These are phyloP conservation scores for Osmerus eperlanus DNA, from an alignment of 2,113 vertebrate species.

Conservation along the genomic window DNA sequence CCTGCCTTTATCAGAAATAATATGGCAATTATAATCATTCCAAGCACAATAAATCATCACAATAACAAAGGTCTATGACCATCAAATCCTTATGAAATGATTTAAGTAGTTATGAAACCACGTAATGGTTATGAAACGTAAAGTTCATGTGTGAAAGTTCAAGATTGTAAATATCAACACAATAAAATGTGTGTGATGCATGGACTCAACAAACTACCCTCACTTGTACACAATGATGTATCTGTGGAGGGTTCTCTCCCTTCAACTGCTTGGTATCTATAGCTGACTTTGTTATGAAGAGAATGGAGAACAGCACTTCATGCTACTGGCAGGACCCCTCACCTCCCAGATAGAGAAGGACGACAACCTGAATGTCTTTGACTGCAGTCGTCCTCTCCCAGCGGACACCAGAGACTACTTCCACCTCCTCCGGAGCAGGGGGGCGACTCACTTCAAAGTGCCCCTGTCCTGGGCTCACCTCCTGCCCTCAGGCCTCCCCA, in stretches of 20 bases:
- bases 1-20: neutral
- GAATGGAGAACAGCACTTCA: slow-evolving; percentile 49
- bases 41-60: neutral
- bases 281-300: slow-evolving; percentile 31
- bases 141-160: neutral
- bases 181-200: neutral
- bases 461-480: slow-evolving; percentile 74
- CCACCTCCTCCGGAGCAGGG: slow-evolving; percentile 49
- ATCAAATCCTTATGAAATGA: too few species aligned
- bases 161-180: neutral
- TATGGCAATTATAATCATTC: neutral
- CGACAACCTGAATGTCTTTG: neutral
- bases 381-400: slow-evolving; percentile 62
- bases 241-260: slow-evolving; percentile 27
- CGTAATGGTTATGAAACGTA: neutral
- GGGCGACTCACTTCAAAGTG: slow-evolving; percentile 82
- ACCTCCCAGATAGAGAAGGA: slow-evolving; percentile 21
- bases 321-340: slow-evolving; percentile 78
- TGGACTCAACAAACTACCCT: neutral
- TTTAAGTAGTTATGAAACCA: too few species aligned
- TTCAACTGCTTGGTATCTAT: slow-evolving; percentile 47
- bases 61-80: neutral
- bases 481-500: slow-evolving; percentile 59
- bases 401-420: slow-evolving; percentile 62
- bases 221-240: slow-evolving; percentile 61